Percentiles rank a stretch among this genome's conserved stretches.
Conservation (phyloP, 1,140 invertebrate genomes). For the Lamellibrachia luymesi region DNA sequence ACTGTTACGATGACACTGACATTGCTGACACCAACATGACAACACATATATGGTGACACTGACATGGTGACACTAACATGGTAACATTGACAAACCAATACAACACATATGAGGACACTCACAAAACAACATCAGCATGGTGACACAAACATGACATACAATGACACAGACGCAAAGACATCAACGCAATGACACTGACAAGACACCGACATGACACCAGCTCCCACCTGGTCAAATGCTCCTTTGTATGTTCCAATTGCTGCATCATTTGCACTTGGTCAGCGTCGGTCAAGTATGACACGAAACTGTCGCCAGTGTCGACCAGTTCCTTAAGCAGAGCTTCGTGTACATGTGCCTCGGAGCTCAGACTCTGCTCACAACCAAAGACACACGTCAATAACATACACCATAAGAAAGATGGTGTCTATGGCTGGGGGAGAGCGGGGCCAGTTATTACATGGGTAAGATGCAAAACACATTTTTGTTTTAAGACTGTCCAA, state of each 20-base stretch:
- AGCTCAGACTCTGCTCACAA: not conserved
- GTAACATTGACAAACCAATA: not conserved
- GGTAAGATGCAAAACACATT: not conserved
- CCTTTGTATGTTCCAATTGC: not conserved
- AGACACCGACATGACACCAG: not conserved
- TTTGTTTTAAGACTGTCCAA: not conserved
- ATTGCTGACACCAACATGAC: not conserved
- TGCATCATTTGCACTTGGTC: slow-evolving; percentile 9
- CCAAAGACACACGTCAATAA: not conserved
- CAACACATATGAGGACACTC: not conserved
- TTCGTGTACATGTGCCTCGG: not conserved
- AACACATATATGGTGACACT: no score
- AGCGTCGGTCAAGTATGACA: slow-evolving; percentile 2
- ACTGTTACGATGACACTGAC: not conserved
- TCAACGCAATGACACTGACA: not conserved
- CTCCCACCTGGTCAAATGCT: slow-evolving; percentile 11
- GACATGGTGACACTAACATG: not conserved
- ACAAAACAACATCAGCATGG: not conserved
- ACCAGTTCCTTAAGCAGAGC: slow-evolving; percentile 1
- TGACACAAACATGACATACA: not conserved
- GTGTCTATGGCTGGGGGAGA: not conserved
- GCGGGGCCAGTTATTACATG: not conserved
- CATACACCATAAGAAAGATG: not conserved
- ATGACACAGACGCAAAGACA: not conserved
- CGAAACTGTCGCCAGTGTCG: not conserved